phyloP scores from a whole-genome alignment of 2,113 vertebrate species.

The Psophia crepitans region DNA sequence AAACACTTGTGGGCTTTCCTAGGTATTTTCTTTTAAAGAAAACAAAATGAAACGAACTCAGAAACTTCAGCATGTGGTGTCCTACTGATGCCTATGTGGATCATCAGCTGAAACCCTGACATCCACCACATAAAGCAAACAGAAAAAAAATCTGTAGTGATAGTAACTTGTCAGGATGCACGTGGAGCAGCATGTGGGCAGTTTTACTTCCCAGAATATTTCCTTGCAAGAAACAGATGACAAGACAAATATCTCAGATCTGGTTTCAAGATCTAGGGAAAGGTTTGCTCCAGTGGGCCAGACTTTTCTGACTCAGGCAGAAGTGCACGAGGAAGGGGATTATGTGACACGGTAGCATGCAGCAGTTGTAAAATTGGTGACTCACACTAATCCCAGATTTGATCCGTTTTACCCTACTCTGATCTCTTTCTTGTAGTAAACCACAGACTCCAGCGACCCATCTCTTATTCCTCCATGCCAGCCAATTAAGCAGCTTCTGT shows the following conservation, averaged over 20 bases:
- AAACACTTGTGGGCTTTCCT: background rate
- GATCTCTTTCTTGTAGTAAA: background rate
- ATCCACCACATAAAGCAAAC: background rate
- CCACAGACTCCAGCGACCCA: background rate
- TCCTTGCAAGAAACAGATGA: background rate
- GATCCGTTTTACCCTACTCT: background rate
- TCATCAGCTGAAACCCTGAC: background rate
- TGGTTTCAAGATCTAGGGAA: background rate
- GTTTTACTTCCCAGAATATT: background rate
- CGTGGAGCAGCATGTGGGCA: background rate
- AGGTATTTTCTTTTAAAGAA: background rate
- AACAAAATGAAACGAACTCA: background rate
- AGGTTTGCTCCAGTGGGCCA: background rate
- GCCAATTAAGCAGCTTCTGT: background rate
- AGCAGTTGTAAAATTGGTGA: background rate
- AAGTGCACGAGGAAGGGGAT: background rate
- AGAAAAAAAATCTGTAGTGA: background rate
- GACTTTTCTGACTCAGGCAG: background rate
- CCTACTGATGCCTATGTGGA: background rate
- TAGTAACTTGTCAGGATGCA: background rate
- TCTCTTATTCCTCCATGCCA: background rate
- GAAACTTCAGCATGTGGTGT: background rate
- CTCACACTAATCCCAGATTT: background rate
- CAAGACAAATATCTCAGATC: background rate
- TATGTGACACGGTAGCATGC: accelerated